These are phyloP conservation scores for Eledone cirrhosa DNA, from an alignment of 2,888 invertebrate species.

Conservation along the genomic window DNA sequence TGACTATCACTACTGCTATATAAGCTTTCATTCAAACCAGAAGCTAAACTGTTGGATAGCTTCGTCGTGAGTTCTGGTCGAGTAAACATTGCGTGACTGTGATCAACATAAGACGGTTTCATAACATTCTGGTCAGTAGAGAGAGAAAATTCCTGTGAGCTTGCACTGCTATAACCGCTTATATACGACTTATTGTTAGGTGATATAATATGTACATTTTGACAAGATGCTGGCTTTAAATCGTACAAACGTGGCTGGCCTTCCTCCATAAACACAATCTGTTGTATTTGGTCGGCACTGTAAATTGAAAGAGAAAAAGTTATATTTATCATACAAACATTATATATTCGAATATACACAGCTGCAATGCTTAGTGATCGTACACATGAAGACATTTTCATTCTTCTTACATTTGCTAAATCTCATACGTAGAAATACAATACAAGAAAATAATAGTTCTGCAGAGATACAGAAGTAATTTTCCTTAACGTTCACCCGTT, in stretches of 20 bases:
- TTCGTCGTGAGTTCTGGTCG: background rate
- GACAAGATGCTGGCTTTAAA: conserved; percentile 16
- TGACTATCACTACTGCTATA: background rate
- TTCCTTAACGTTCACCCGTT: too few relatives aligned
- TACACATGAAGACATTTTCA: too few relatives aligned
- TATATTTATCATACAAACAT: too few relatives aligned
- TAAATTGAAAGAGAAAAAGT: background rate
- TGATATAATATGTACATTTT: conserved; percentile 11
- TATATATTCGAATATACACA: too few relatives aligned
- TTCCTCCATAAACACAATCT: conserved; percentile 8
- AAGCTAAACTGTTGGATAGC: conserved; percentile 5
- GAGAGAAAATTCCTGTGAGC: background rate
- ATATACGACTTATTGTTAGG: background rate
- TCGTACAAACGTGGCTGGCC: conserved; percentile 9
- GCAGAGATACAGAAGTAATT: too few relatives aligned
- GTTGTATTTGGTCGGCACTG: conserved; percentile 8
- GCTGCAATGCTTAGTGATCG: too few relatives aligned
- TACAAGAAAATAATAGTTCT: too few relatives aligned
- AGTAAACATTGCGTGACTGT: background rate
- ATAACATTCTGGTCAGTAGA: background rate
- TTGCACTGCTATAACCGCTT: background rate
- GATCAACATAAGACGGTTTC: background rate
- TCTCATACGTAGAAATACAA: too few relatives aligned
- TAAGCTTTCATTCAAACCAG: background rate
- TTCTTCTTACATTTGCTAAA: too few relatives aligned